phyloP scores from a whole-genome alignment of 2,113 vertebrate species.

The Psettodes erumei region DNA sequence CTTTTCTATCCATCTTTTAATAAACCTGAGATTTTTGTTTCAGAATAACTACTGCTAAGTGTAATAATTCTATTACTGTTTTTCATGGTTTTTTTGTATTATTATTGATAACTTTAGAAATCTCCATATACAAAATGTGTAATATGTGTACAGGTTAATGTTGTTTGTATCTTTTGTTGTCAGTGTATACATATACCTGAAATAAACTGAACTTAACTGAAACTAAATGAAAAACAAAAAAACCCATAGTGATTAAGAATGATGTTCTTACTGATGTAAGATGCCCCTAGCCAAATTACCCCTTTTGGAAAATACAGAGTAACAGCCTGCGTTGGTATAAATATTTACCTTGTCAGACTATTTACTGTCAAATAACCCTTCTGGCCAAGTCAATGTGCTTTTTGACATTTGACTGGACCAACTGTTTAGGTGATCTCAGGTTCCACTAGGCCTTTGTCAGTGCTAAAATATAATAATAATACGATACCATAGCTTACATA shows the following conservation, averaged over 20 bases:
- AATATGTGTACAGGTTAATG: not conserved
- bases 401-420: not conserved
- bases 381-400: not conserved
- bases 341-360: not conserved
- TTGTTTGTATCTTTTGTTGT: not conserved
- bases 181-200: no score
- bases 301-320: no score
- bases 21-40: not conserved
- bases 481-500: not conserved
- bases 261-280: no score
- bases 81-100: no score
- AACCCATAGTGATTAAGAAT: not conserved
- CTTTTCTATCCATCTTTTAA: not conserved
- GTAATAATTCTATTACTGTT: no score
- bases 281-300: not conserved
- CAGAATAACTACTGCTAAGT: no score
- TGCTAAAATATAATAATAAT: not conserved
- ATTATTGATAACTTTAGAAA: no score
- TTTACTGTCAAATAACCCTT: not conserved
- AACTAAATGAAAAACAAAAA: not conserved
- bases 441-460: not conserved
- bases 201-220: no score
- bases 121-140: no score
- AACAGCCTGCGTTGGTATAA: not conserved
- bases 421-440: not conserved